A percentile compares a stretch with the other conserved stretches of the same genome.
phyloP scores from a whole-genome alignment of 2,113 vertebrate genomes.

The Erythrolamprus reginae region DNA sequence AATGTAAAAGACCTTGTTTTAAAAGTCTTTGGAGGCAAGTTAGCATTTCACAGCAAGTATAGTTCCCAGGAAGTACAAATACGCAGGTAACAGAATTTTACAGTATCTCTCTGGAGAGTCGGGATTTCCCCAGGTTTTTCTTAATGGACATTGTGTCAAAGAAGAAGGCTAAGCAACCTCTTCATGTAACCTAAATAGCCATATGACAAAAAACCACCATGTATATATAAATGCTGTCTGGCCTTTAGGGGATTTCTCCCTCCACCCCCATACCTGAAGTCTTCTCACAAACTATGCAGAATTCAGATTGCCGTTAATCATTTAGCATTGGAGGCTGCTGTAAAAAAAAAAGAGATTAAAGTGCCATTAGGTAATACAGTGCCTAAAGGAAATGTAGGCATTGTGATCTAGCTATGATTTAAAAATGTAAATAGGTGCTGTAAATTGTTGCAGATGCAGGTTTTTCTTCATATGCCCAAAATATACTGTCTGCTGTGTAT shows the following conservation, averaged over 20 bases:
- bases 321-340: not conserved
- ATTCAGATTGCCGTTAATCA: not conserved
- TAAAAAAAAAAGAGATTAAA: not conserved
- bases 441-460: not conserved
- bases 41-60: not conserved
- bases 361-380: not conserved
- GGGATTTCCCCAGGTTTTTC: not conserved
- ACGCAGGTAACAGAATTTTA: not conserved
- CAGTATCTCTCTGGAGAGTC: not conserved
- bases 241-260: not conserved
- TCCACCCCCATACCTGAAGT: not conserved
- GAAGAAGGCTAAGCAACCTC: not conserved
- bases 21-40: not conserved
- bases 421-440: slow-evolving; percentile 11
- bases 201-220: not conserved
- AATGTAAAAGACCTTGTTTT: not conserved
- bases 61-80: slow-evolving; percentile 17
- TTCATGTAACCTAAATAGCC: not conserved
- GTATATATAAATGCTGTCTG: not conserved
- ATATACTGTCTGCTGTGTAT: not conserved
- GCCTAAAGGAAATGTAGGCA: not conserved
- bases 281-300: not conserved
- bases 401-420: slow-evolving; percentile 20
- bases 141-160: not conserved
- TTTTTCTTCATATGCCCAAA: not conserved